These are phyloP conservation scores for Hemithea aestivaria DNA, from an alignment of 2,888 invertebrate species.

Conservation along the genomic window DNA sequence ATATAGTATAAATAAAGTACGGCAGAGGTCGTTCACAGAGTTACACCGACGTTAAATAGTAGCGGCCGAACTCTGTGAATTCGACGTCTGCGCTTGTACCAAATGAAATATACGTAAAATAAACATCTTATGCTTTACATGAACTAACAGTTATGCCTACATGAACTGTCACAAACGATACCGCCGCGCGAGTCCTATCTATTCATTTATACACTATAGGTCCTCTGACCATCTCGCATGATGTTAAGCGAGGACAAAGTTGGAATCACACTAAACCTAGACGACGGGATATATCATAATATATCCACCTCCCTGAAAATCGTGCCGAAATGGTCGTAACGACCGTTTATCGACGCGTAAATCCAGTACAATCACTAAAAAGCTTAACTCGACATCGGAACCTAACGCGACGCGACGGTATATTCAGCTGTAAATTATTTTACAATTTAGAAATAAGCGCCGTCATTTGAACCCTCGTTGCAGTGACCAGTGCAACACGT, in stretches of 20 bases:
- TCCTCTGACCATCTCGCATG: too few relatives aligned
- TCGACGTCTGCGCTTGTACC: constrained; percentile 33
- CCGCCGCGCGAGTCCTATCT: constrained; percentile 8
- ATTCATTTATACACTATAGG: too few relatives aligned
- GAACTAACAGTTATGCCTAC: constrained; percentile 75
- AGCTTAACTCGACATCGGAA: too few relatives aligned
- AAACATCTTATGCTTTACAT: constrained; percentile 74
- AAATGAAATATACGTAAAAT: constrained; percentile 70
- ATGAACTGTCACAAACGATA: constrained; percentile 58
- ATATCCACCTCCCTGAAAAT: too few relatives aligned
- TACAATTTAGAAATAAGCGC: constrained; percentile 18
- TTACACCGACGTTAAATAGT: constrained; percentile 4
- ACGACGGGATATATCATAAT: too few relatives aligned
- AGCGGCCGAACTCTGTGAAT: too few relatives aligned
- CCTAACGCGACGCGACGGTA: constrained; percentile 17
- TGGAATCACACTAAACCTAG: too few relatives aligned
- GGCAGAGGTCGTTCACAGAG: constrained; percentile 36
- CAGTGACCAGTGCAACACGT: constrained; percentile 2
- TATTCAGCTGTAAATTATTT: constrained; percentile 16
- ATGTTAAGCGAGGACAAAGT: not conserved
- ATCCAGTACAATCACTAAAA: too few relatives aligned
- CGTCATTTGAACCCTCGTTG: constrained; percentile 13
- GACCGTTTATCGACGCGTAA: too few relatives aligned
- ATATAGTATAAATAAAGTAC: constrained; percentile 59
- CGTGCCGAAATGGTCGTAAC: too few relatives aligned